Base-by-base conservation (phyloP, 2,888 invertebrate species). In the Hypsopygia costalis region DNA sequence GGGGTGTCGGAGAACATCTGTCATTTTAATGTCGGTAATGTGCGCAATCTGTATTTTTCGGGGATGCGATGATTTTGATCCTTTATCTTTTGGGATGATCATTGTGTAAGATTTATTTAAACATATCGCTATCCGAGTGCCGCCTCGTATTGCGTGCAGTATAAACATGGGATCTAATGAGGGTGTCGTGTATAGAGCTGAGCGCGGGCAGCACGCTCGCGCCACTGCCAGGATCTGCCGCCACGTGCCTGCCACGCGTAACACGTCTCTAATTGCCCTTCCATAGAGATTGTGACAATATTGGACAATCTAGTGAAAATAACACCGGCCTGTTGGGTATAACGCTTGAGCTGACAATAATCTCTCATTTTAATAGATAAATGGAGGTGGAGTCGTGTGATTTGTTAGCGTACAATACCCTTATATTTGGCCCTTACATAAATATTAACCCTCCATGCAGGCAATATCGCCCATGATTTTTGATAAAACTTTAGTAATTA, bases 321-420 rank as follows among this genome's bases (percentile, higher is more conserved):
- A 87, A 86, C 83, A 83, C 86, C 80, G 67, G 61, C 66, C 77
- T 71, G 70, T 73, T 66, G 62, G 52, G 60, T 66, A 57, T 67
- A 69, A 55, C 65, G 63, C 66, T 70, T 68, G 62, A 78, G 70
- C 79, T 65, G 69, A 71, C 82, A 72, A 78, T 85, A 87, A 87
- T 82, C 86, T 85, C 87, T 81, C 81, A 86, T 86, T 86, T 85
- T 83, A 82, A 88, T 85, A 87, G 85, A 86, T 88, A 87, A 86
- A 82, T 79, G 79, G 59, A 81, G 86, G 83, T 70, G 87, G 81
- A 72, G 81, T 67, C 69, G 69, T 52, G 73, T 80, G 78, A 83
- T 86, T 86, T 85, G 83, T 83, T 72, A 63, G 62, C 69, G 59
- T 58, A 64, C 63, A 62, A 53, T 49, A 41, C 43, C 42, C 34